These are phyloP conservation scores for Cyrtorhinus lividipennis DNA, from an alignment of 1,140 invertebrate species.

Conservation along the genomic window DNA sequence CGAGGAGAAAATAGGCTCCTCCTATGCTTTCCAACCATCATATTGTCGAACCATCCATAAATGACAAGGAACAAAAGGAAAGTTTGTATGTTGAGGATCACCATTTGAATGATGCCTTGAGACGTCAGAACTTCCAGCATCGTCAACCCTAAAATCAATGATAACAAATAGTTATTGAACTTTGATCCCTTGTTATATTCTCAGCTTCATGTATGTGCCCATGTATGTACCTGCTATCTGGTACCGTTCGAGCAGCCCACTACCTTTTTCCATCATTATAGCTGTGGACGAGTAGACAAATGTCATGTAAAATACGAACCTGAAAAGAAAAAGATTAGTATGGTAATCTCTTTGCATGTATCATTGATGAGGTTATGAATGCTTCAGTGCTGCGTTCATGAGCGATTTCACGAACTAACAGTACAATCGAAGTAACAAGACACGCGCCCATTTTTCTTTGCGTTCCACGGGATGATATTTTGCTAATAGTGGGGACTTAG, in stretches of 20 bases:
- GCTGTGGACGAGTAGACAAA: conserved; percentile 11
- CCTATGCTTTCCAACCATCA: neutral
- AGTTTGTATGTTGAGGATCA: conserved; percentile 5
- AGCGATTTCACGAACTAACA: too few species aligned
- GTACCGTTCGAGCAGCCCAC: conserved; percentile 9
- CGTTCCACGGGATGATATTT: too few species aligned
- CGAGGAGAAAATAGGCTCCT: neutral
- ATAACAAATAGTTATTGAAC: too few species aligned
- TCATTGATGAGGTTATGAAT: too few species aligned
- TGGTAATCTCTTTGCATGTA: too few species aligned
- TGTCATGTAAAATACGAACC: conserved; percentile 13
- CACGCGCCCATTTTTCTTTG: too few species aligned
- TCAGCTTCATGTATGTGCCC: neutral
- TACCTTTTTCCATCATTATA: conserved; percentile 8
- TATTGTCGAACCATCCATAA: neutral
- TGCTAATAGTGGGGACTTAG: too few species aligned
- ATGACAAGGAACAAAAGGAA: neutral
- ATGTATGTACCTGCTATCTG: conserved; percentile 8
- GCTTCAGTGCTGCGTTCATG: too few species aligned
- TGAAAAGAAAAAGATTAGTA: neutral
- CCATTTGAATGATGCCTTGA: conserved; percentile 9
- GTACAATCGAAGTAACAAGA: too few species aligned
- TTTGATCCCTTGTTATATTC: neutral
- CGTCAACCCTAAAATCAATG: conserved; percentile 6
- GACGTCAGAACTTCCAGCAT: conserved; percentile 1